These are phyloP conservation scores for Pyxicephalus adspersus DNA, from an alignment of 2,113 vertebrate species.

Conservation along the genomic window DNA sequence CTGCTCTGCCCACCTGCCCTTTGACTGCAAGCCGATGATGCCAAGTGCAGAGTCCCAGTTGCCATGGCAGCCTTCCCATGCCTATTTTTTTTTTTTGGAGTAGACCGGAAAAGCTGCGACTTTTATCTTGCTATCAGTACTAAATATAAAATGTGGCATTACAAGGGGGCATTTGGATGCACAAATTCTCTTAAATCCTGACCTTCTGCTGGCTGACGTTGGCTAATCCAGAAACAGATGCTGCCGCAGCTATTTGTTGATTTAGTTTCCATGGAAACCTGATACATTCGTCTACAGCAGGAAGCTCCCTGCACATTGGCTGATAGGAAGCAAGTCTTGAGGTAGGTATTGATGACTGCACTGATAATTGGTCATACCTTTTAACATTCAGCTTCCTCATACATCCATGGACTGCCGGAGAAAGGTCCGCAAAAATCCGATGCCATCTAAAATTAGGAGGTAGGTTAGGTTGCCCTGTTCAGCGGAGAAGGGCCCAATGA, in stretches of 20 bases:
- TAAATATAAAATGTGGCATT: constrained; percentile 64
- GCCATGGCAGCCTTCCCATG: constrained; percentile 35
- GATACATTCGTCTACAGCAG: constrained; percentile 72
- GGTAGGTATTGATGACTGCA: constrained; percentile 73
- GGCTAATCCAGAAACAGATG: constrained; percentile 72
- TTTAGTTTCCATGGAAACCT: constrained; percentile 90
- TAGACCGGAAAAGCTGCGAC: constrained; percentile 14
- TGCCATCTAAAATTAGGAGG: constrained; percentile 44
- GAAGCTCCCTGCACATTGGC: constrained; percentile 69
- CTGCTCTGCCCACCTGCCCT: not conserved
- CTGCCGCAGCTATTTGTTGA: constrained; percentile 85
- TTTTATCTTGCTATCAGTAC: constrained; percentile 57
- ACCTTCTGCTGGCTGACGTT: constrained; percentile 69
- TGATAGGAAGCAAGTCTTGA: constrained; percentile 71
- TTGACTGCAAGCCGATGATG: not conserved
- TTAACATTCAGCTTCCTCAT: constrained; percentile 60
- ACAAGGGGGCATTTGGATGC: constrained; percentile 66
- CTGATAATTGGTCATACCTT: constrained; percentile 71
- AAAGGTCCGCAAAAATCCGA: constrained; percentile 56
- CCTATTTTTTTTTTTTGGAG: not conserved
- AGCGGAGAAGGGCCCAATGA: constrained; percentile 56
- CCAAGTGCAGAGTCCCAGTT: constrained; percentile 17
- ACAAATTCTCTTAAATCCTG: constrained; percentile 68
- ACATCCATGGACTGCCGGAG: constrained; percentile 55
- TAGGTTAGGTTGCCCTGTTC: constrained; percentile 61